These are phyloP conservation scores for Serripes groenlandicus DNA, from an alignment of 2,888 invertebrate genomes.

Conservation along the genomic window DNA sequence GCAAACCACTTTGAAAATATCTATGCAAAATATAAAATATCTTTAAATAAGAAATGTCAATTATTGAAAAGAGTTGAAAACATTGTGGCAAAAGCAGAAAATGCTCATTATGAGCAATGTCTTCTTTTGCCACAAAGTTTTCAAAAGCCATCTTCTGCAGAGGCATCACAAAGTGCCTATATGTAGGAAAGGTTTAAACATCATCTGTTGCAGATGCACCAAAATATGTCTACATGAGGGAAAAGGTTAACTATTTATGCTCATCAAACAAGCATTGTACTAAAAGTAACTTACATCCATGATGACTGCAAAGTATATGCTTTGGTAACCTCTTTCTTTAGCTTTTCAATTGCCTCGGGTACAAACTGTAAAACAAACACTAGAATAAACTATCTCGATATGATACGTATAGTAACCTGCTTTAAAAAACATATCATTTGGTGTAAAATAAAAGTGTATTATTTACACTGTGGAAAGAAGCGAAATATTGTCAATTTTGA, in stretches of 20 bases:
- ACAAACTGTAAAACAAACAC: conserved; percentile 38
- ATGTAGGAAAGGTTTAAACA: not conserved
- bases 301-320: conserved; percentile 41
- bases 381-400: not conserved
- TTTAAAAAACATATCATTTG: not conserved
- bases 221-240: too few species aligned
- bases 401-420: not conserved
- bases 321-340: conserved; percentile 50
- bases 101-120: not conserved
- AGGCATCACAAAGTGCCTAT: not conserved
- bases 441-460: not conserved
- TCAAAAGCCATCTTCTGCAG: not conserved
- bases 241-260: too few species aligned
- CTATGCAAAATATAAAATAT: too few species aligned
- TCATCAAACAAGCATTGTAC: too few species aligned
- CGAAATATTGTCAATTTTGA: not conserved
- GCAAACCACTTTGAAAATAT: too few species aligned
- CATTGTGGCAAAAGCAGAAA: not conserved
- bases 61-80: not conserved
- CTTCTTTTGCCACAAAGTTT: not conserved
- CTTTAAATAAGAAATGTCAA: too few species aligned
- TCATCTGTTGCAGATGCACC: not conserved
- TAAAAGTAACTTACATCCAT: conserved; percentile 57
- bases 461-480: not conserved
- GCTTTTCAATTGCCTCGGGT: conserved; percentile 25